A percentile compares a stretch with the other conserved stretches of the same genome.
These are phyloP conservation scores for Tetranychus cinnabarinus DNA, from an alignment of 1,140 invertebrate species.

Conservation along the genomic window DNA sequence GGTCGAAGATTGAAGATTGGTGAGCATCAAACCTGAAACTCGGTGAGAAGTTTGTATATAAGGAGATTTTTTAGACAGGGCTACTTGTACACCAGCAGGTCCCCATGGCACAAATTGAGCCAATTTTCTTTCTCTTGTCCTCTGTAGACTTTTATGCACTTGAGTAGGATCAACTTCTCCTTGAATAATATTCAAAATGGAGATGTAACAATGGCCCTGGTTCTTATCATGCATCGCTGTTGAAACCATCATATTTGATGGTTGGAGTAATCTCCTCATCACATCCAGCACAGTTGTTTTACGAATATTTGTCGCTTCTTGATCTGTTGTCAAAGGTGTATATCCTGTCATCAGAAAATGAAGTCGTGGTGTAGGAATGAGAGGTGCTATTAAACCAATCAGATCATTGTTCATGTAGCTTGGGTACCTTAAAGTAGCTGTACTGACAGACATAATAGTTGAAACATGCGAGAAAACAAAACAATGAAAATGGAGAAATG, in stretches of 20 bases:
- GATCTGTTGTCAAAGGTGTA: slow-evolving; percentile 78
- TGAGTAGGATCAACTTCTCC: slow-evolving; percentile 75
- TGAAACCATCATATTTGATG: slow-evolving; percentile 99
- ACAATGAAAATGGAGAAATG: background rate
- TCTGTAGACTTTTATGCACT: slow-evolving; percentile 78
- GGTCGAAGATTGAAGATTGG: slow-evolving; percentile 35
- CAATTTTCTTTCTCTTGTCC: slow-evolving; percentile 79
- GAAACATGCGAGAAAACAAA: slow-evolving; percentile 28
- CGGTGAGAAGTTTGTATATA: slow-evolving; percentile 81
- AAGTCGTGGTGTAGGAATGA: slow-evolving; percentile 84
- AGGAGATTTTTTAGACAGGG: slow-evolving; percentile 75
- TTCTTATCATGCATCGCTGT: slow-evolving; percentile 56
- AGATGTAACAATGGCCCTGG: slow-evolving; percentile 82
- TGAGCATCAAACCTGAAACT: slow-evolving; percentile 86
- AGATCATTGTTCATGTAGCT: slow-evolving; percentile 98
- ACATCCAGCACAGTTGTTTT: slow-evolving; percentile 92
- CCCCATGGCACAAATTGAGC: slow-evolving; percentile 95
- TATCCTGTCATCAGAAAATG: slow-evolving; percentile 98
- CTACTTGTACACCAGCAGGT: slow-evolving; percentile 88
- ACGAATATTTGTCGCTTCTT: slow-evolving; percentile 53
- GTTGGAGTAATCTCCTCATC: slow-evolving; percentile 78
- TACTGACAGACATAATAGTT: slow-evolving; percentile 93
- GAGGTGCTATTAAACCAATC: slow-evolving; percentile 75
- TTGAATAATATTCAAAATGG: slow-evolving; percentile 95
- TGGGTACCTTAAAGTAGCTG: slow-evolving; percentile 78